Evolutionary conservation across 2,797 vertebrate genomes (phyloP).

Genomic region (Paedocypris micromegethes): DNA sequence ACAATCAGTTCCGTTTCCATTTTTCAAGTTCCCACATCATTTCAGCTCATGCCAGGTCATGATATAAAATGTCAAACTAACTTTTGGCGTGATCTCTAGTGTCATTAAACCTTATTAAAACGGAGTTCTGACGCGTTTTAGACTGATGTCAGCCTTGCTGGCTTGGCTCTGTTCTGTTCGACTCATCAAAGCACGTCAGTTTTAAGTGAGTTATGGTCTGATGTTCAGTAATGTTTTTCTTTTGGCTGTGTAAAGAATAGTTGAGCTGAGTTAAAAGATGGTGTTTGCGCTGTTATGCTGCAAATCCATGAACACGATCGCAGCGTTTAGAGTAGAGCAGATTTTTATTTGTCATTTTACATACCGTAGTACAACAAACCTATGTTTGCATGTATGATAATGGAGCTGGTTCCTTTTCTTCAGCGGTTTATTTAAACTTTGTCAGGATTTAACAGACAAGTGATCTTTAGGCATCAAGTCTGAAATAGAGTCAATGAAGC

Average conservation of each 20-base stretch:
- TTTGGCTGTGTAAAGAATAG: too few species aligned
- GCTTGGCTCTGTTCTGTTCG: not conserved
- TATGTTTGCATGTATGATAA: slow-evolving; percentile 6
- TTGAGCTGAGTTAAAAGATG: too few species aligned
- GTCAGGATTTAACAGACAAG: slow-evolving; percentile 11
- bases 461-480: slow-evolving; percentile 14
- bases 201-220: not conserved
- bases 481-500: slow-evolving; percentile 35
- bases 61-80: slow-evolving; percentile 21
- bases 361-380: not conserved
- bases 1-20: not conserved
- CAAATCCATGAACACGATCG: too few species aligned
- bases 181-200: not conserved
- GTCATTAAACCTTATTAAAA: not conserved
- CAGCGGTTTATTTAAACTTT: slow-evolving; percentile 21
- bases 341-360: too few species aligned
- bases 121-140: too few species aligned
- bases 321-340: too few species aligned
- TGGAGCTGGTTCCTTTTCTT: slow-evolving; percentile 1
- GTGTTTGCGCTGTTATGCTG: too few species aligned
- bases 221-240: not conserved
- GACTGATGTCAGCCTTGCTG: too few species aligned
- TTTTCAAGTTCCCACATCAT: not conserved
- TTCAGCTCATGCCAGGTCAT: not conserved
- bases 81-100: slow-evolving; percentile 5